phyloP scores from a whole-genome alignment of 2,888 invertebrate genomes.

The Chamaedrilus cognettii region DNA sequence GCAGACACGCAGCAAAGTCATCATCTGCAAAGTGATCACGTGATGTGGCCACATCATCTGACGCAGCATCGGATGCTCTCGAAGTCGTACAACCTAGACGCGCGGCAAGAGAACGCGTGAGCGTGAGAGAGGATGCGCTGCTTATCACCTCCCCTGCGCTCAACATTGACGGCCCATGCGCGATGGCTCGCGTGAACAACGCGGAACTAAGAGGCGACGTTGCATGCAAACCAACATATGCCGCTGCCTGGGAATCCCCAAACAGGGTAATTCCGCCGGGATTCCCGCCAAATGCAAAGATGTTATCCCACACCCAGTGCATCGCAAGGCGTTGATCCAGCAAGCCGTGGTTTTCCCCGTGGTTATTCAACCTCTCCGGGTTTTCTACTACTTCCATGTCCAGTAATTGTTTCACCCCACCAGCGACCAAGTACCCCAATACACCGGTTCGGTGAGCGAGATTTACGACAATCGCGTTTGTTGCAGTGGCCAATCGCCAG shows the following conservation, averaged over 20 bases:
- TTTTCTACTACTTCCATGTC: not conserved
- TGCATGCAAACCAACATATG: slow-evolving; percentile 16
- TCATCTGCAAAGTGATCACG: too few relatives aligned
- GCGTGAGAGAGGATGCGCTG: too few relatives aligned
- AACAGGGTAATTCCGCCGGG: slow-evolving; percentile 27
- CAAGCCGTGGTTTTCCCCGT: slow-evolving; percentile 16
- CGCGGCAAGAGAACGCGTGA: too few relatives aligned
- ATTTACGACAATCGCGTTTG: too few relatives aligned
- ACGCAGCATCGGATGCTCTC: too few relatives aligned
- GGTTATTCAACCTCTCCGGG: not conserved
- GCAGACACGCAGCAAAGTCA: too few relatives aligned
- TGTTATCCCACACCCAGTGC: slow-evolving; percentile 33
- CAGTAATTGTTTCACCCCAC: too few relatives aligned
- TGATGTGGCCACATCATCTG: too few relatives aligned
- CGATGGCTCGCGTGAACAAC: slow-evolving; percentile 5
- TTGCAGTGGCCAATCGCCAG: not conserved
- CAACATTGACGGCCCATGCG: not conserved
- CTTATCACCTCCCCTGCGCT: too few relatives aligned
- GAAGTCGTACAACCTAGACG: too few relatives aligned
- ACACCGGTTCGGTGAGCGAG: too few relatives aligned
- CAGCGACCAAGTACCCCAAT: too few relatives aligned
- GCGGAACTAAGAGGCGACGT: not conserved
- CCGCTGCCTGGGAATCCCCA: slow-evolving; percentile 12
- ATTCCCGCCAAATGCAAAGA: slow-evolving; percentile 28
- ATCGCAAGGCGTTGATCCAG: slow-evolving; percentile 27